Conservation (phyloP, 1,140 invertebrate genomes). For the Thereuonema tuberculata region DNA sequence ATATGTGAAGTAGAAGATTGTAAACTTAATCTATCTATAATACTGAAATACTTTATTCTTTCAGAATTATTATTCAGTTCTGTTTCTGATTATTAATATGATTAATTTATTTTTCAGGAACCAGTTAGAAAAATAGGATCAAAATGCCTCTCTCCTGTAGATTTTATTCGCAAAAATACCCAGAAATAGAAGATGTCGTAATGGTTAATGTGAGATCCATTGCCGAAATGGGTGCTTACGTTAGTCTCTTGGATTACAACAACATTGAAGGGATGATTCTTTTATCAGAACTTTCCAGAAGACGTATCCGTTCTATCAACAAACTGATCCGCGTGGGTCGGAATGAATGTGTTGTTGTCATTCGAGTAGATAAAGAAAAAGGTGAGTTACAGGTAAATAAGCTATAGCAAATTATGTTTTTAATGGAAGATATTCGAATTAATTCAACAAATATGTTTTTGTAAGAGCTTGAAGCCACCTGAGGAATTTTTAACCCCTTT, state of each 20-base stretch:
- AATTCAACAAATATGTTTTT: too few relatives aligned
- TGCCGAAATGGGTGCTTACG: conserved; percentile 99
- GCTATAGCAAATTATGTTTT: too few relatives aligned
- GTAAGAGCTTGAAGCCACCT: too few relatives aligned
- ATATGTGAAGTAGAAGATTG: too few relatives aligned
- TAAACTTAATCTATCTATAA: too few relatives aligned
- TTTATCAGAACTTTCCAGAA: conserved; percentile 87
- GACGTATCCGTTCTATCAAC: conserved; percentile 98
- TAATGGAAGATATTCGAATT: too few relatives aligned
- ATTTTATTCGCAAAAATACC: conserved; percentile 96
- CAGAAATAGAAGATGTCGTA: conserved; percentile 97
- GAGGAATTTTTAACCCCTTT: too few relatives aligned
- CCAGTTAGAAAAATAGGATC: too few relatives aligned
- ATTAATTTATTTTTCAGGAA: too few relatives aligned
- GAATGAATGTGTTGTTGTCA: conserved; percentile 97
- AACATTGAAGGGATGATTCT: conserved; percentile 97
- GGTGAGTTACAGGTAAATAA: conserved; percentile 48
- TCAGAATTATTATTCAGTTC: too few relatives aligned
- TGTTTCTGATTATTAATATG: too few relatives aligned
- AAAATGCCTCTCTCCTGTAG: conserved; percentile 89
- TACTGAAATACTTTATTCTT: too few relatives aligned
- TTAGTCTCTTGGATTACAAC: conserved; percentile 94
- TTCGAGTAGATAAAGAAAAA: conserved; percentile 98
- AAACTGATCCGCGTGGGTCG: conserved; percentile 97
- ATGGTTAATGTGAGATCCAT: conserved; percentile 98